Percentiles rank a stretch among this genome's conserved stretches.
Conservation (phyloP, 2,888 invertebrate genomes). For the Clusia tigrina region DNA sequence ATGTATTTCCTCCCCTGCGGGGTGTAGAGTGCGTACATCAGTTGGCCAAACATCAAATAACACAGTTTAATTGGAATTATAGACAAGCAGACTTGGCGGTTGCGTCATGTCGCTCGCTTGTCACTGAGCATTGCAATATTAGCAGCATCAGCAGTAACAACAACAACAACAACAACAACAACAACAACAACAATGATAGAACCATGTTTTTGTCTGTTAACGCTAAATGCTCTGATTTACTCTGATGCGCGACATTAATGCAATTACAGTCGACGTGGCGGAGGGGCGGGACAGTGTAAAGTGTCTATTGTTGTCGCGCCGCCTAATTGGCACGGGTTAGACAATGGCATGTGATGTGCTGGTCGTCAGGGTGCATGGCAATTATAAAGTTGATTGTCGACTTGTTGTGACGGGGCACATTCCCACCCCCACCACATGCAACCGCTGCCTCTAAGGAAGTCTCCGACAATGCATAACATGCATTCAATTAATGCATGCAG, state of each 20-base stretch:
- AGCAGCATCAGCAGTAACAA: slow-evolving; percentile 34
- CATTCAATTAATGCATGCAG: too few relatives aligned
- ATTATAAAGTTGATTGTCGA: too few relatives aligned
- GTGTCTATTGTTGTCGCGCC: background rate
- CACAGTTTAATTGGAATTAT: background rate
- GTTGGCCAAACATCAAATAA: too few relatives aligned
- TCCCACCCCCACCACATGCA: too few relatives aligned
- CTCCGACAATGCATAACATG: too few relatives aligned
- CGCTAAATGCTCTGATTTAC: slow-evolving; percentile 6
- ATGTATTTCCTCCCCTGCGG: too few relatives aligned
- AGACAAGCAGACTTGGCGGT: background rate
- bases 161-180: slow-evolving; percentile 20
- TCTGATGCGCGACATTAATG: background rate
- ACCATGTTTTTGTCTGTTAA: background rate
- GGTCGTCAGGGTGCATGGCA: too few relatives aligned
- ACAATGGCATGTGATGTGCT: background rate
- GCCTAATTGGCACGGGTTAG: background rate
- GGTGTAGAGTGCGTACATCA: too few relatives aligned
- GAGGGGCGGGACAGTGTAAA: background rate
- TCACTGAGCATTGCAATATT: background rate
- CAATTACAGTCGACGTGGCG: background rate
- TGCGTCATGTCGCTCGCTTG: too few relatives aligned
- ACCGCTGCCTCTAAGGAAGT: too few relatives aligned
- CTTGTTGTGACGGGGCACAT: too few relatives aligned
- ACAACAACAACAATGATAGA: slow-evolving; percentile 32